Evolutionary conservation across 37 sponge, comb jelly and placozoan genomes (phyloP).

Genomic region (Bolinopsis microptera): DNA sequence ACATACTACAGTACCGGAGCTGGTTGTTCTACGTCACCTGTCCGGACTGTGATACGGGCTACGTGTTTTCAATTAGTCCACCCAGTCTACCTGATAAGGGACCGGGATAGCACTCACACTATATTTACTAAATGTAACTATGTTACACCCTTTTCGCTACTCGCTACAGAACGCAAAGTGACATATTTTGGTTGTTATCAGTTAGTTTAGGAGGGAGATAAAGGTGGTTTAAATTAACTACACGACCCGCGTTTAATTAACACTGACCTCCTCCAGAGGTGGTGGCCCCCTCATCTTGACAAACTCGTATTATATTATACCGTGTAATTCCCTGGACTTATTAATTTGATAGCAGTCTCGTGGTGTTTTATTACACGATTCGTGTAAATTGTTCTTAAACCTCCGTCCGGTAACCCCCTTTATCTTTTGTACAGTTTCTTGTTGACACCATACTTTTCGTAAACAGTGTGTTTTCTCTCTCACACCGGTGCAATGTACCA

Average conservation of each 20-base stretch:
- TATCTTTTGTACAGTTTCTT: not conserved
- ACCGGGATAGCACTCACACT: not conserved
- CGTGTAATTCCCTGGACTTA: not conserved
- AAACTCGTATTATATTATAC: not conserved
- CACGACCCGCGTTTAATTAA: not conserved
- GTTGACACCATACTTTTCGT: not conserved
- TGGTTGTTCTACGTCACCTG: not conserved
- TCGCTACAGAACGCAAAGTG: too few relatives aligned
- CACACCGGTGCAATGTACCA: not conserved
- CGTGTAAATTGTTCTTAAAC: not conserved
- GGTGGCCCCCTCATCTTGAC: too few relatives aligned
- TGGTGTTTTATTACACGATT: not conserved
- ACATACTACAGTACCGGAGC: not conserved
- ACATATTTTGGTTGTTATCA: not conserved
- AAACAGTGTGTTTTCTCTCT: not conserved
- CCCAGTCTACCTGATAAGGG: not conserved
- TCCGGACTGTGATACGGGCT: not conserved
- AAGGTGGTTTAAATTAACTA: not conserved
- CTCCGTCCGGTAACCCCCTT: not conserved
- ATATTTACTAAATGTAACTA: too few relatives aligned
- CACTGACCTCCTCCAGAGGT: too few relatives aligned
- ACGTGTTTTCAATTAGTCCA: not conserved
- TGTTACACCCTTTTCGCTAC: too few relatives aligned
- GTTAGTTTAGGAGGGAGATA: not conserved
- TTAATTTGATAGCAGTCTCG: conserved; percentile 1